These are phyloP conservation scores for Rana temporaria DNA, from an alignment of 2,113 vertebrate genomes.

Conservation along the genomic window DNA sequence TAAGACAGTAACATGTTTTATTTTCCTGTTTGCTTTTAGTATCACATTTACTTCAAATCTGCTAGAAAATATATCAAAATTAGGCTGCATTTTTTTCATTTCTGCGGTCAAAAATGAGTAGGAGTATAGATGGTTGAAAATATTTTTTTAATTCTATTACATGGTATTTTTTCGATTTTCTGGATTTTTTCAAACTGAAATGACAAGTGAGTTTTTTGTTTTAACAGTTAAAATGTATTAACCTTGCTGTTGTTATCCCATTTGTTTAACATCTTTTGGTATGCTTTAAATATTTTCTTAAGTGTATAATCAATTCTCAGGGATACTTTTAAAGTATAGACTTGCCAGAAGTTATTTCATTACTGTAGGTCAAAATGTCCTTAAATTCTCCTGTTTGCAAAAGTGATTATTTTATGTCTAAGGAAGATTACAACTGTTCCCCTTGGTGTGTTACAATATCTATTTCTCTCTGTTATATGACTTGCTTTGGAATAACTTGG, in stretches of 20 bases:
- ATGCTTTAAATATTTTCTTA: conserved; percentile 12
- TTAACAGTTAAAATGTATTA: neutral
- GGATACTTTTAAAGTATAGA: conserved; percentile 26
- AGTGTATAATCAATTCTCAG: conserved; percentile 4
- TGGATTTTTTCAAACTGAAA: no score
- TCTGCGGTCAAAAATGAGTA: no score
- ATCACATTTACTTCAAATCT: no score
- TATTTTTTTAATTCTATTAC: no score
- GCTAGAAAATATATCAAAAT: no score
- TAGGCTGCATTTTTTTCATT: no score
- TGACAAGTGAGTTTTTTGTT: no score
- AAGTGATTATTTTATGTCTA: conserved; percentile 52
- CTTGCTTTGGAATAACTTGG: conserved; percentile 42
- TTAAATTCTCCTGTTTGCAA: conserved; percentile 44
- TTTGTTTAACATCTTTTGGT: neutral
- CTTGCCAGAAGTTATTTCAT: conserved; percentile 39
- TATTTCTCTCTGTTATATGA: conserved; percentile 49
- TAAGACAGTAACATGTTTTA: no score
- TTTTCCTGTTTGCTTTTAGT: no score
- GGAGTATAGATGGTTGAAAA: no score
- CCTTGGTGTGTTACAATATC: conserved; percentile 51
- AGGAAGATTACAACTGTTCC: conserved; percentile 49
- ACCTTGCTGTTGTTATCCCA: neutral
- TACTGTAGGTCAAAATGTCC: conserved; percentile 46
- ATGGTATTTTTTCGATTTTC: no score